Evolutionary conservation across 1,140 invertebrate genomes (phyloP).

Genomic region (Scaptomyza graminum): DNA sequence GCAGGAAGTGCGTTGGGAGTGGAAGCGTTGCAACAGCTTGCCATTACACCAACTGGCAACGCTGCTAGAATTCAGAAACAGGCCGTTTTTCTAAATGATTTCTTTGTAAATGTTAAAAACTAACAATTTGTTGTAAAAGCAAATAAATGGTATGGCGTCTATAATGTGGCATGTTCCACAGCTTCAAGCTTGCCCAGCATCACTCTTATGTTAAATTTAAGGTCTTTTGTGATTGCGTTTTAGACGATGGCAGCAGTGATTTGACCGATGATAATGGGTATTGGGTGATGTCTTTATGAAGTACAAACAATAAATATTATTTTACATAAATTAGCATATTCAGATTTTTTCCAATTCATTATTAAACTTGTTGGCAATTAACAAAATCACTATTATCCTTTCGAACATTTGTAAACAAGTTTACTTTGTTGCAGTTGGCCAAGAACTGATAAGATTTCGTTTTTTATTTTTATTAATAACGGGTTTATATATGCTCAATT

Average conservation of each 20-base stretch:
- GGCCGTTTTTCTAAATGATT: no score
- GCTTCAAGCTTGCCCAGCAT: conserved; percentile 42
- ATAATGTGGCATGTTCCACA: conserved; percentile 86
- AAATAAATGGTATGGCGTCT: conserved; percentile 76
- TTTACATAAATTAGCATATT: no score
- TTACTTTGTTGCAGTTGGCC: neutral
- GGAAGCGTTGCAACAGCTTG: conserved; percentile 45
- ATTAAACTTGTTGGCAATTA: no score
- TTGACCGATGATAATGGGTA: conserved; percentile 28
- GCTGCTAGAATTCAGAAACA: no score
- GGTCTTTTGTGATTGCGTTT: no score
- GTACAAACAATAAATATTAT: no score
- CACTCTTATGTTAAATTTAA: no score
- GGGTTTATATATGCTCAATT: conserved; percentile 3
- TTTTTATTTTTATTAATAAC: conserved; percentile 4
- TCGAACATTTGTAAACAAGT: conserved; percentile 3
- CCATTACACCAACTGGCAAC: no score
- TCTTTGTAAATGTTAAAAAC: no score
- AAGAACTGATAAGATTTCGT: neutral
- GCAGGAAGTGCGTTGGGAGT: neutral
- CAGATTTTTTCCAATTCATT: no score
- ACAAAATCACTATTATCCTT: no score
- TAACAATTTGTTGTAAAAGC: conserved; percentile 88
- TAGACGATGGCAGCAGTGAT: conserved; percentile 91
- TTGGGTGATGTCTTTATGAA: conserved; percentile 53